These are phyloP conservation scores for Hyperoodon ampullatus DNA, from an alignment of 2,113 vertebrate species.

Conservation along the genomic window DNA sequence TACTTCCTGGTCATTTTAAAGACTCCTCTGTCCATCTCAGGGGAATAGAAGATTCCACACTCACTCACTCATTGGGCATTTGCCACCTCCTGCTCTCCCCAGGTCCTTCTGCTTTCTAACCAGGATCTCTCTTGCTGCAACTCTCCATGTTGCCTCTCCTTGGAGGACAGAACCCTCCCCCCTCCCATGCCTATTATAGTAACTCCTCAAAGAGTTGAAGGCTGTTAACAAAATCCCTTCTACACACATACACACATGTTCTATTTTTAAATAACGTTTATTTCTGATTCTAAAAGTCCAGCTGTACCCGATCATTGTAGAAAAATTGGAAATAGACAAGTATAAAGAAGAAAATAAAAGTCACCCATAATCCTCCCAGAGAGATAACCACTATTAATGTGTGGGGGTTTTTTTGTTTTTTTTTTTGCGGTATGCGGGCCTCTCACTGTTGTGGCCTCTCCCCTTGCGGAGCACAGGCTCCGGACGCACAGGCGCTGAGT, in stretches of 20 bases:
- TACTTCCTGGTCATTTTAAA: neutral
- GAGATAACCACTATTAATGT: neutral
- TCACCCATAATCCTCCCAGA: neutral
- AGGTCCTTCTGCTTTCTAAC: neutral
- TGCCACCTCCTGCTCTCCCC: neutral
- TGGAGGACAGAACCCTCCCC: neutral
- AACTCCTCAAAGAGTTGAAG: slow-evolving; percentile 33
- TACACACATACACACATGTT: neutral
- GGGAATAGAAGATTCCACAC: too few relatives aligned
- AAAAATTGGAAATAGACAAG: slow-evolving; percentile 35
- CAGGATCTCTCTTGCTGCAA: neutral
- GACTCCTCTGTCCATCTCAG: neutral
- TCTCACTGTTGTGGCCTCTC: too few relatives aligned
- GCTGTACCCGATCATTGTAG: slow-evolving; percentile 39
- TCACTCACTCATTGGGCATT: rapidly evolving
- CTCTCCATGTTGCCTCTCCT: neutral
- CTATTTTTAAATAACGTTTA: slow-evolving; percentile 63
- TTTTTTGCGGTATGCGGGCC: too few relatives aligned
- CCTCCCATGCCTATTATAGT: neutral
- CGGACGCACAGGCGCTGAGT: too few relatives aligned
- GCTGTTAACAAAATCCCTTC: neutral
- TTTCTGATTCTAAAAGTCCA: slow-evolving; percentile 44
- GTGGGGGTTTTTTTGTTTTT: too few relatives aligned
- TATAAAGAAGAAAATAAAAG: slow-evolving; percentile 54
- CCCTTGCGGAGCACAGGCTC: too few relatives aligned